phyloP scores from a whole-genome alignment of 2,113 vertebrate genomes.

The Cynoglossus semilaevis region DNA sequence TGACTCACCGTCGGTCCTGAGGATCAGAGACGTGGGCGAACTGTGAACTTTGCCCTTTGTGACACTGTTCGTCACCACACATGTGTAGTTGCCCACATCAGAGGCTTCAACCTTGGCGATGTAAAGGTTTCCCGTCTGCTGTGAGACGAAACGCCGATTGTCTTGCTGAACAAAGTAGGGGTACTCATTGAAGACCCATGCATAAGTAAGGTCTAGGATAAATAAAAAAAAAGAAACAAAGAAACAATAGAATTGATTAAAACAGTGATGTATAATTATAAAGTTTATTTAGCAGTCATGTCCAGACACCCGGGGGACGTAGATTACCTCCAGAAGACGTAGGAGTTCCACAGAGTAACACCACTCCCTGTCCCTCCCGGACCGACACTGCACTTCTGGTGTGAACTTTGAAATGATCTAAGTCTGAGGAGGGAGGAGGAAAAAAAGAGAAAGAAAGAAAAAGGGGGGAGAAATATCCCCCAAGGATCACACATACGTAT shows the following conservation, averaged over 20 bases:
- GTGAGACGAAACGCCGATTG: slow-evolving; percentile 88
- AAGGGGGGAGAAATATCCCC: slow-evolving; percentile 25
- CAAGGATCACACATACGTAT: slow-evolving; percentile 32
- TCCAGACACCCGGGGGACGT: not conserved
- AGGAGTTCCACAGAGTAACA: slow-evolving; percentile 90
- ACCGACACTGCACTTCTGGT: slow-evolving; percentile 89
- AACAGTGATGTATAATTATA: no score
- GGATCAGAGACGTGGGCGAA: slow-evolving; percentile 85
- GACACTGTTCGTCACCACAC: slow-evolving; percentile 82
- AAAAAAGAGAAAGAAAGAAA: not conserved
- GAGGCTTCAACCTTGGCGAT: slow-evolving; percentile 89
- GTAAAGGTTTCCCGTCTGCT: slow-evolving; percentile 92
- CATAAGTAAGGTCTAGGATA: slow-evolving; percentile 80
- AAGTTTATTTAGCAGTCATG: no score
- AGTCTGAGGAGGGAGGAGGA: slow-evolving; percentile 68
- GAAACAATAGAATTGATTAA: no score
- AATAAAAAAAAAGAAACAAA: no score
- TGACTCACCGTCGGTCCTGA: slow-evolving; percentile 85
- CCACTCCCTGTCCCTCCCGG: slow-evolving; percentile 92
- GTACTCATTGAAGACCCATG: slow-evolving; percentile 93
- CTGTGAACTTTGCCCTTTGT: slow-evolving; percentile 82
- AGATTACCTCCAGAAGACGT: slow-evolving; percentile 85
- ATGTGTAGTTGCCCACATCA: slow-evolving; percentile 91
- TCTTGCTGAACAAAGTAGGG: slow-evolving; percentile 90
- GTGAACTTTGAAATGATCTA: slow-evolving; percentile 85